phyloP scores from a whole-genome alignment of 2,797 vertebrate species.

The Avahi laniger region DNA sequence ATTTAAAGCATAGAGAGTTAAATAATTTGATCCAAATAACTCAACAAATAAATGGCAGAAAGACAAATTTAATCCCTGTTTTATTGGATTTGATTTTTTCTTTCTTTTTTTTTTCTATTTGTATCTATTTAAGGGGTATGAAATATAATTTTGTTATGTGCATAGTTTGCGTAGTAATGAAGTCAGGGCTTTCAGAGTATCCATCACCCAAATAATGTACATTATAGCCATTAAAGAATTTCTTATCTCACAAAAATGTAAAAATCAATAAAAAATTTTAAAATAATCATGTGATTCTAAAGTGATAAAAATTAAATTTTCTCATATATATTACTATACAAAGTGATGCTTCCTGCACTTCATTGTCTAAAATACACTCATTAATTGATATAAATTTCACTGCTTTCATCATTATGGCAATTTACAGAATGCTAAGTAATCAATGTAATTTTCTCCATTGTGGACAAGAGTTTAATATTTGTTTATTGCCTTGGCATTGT shows the following conservation, averaged over 20 bases:
- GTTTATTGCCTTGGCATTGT: too few relatives aligned
- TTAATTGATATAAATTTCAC: neutral
- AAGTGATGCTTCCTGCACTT: neutral
- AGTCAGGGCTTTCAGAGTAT: too few relatives aligned
- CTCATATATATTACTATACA: neutral
- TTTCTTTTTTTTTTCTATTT: too few relatives aligned
- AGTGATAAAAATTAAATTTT: neutral
- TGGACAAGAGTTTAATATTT: neutral
- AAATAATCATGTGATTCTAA: neutral
- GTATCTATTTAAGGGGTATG: too few relatives aligned
- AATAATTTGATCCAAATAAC: too few relatives aligned
- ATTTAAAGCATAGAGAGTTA: neutral
- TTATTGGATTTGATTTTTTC: neutral
- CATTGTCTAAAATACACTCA: neutral
- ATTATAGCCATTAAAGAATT: too few relatives aligned
- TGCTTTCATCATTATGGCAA: neutral
- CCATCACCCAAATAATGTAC: too few relatives aligned
- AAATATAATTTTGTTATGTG: too few relatives aligned
- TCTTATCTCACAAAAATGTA: neutral
- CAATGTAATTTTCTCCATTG: neutral
- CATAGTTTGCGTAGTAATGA: too few relatives aligned
- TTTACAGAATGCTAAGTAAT: neutral
- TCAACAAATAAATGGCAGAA: neutral
- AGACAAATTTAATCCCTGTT: neutral
- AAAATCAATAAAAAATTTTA: neutral